Evolutionary conservation across 2,888 invertebrate species (phyloP).

Genomic region (Neoitamus cyanurus): DNA sequence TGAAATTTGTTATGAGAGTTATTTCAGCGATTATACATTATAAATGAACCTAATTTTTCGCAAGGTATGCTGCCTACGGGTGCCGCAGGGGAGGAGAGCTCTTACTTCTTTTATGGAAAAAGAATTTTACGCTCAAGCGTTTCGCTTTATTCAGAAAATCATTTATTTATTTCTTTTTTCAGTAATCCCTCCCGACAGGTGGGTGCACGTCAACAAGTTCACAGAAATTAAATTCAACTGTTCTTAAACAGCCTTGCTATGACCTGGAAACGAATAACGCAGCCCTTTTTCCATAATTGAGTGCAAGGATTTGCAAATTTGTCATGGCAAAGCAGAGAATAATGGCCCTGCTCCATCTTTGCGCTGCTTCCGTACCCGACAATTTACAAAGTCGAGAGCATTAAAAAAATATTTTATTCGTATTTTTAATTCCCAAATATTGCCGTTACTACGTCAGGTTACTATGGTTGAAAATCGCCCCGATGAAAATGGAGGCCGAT

Average conservation of each 20-base stretch:
- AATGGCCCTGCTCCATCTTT: background rate
- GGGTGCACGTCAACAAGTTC: background rate
- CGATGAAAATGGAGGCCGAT: too few relatives aligned
- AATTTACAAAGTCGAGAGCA: background rate
- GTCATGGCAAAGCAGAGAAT: background rate
- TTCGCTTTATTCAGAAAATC: background rate
- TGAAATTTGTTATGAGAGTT: background rate
- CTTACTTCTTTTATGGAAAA: background rate
- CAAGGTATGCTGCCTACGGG: background rate
- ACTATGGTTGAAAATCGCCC: too few relatives aligned
- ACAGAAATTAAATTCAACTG: background rate
- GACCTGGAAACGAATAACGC: background rate
- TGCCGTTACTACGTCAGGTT: too few relatives aligned
- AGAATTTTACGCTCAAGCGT: background rate
- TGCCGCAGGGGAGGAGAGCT: background rate
- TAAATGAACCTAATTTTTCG: background rate
- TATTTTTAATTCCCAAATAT: too few relatives aligned
- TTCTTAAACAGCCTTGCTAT: background rate
- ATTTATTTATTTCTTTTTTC: background rate
- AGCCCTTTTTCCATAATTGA: background rate
- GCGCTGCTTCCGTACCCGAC: background rate
- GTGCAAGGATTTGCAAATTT: background rate
- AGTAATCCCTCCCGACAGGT: background rate
- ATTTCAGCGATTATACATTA: background rate
- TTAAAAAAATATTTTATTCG: too few relatives aligned